These are phyloP conservation scores for Nymphalis c-album DNA, from an alignment of 2,888 invertebrate species.

Conservation along the genomic window DNA sequence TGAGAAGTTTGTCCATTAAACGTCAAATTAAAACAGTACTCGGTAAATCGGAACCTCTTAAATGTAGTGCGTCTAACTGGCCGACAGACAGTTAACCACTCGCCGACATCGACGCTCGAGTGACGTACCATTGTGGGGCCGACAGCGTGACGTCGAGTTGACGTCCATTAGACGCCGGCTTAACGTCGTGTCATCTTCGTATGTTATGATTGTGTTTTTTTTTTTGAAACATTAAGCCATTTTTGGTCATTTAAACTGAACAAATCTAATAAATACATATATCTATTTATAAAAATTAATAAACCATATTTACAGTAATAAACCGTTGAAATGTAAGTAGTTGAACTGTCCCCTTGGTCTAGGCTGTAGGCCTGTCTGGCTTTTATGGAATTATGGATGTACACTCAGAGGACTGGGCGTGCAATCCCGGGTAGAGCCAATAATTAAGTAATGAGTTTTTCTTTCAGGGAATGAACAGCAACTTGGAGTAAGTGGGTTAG, in stretches of 20 bases:
- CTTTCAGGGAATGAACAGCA: too few species aligned
- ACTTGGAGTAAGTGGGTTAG: too few species aligned
- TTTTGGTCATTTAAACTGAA: background rate
- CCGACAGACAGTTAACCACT: constrained; percentile 21
- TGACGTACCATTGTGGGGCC: constrained; percentile 23
- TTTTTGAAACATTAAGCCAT: background rate
- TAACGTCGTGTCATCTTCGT: constrained; percentile 8
- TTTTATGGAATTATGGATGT: too few species aligned
- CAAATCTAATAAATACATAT: too few species aligned
- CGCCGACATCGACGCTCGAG: constrained; percentile 27
- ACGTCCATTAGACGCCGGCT: constrained; percentile 18
- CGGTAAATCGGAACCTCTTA: background rate
- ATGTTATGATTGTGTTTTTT: background rate
- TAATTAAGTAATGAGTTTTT: too few species aligned
- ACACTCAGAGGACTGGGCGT: too few species aligned
- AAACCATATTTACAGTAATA: too few species aligned
- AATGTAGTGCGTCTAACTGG: constrained; percentile 14
- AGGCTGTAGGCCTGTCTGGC: too few species aligned
- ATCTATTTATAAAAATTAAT: too few species aligned
- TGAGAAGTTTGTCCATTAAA: background rate
- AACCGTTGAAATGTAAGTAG: too few species aligned
- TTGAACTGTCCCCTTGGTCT: too few species aligned
- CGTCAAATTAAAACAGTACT: constrained; percentile 3
- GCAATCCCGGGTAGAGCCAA: too few species aligned
- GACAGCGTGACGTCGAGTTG: constrained; percentile 36